Conservation (phyloP, 2,888 invertebrate genomes). For the Stenodera caucasica region DNA sequence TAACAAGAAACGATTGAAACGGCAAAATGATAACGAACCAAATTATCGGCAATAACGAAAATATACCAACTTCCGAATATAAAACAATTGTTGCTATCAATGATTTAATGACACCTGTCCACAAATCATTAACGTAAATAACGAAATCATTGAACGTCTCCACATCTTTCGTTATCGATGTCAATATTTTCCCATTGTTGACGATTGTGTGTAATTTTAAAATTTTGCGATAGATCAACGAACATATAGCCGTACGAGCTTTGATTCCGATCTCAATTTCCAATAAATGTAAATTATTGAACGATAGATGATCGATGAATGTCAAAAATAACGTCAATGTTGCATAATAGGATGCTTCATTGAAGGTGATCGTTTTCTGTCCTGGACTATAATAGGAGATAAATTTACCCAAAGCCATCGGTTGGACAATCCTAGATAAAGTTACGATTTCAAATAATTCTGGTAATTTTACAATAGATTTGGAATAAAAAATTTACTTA, state of each 20-base stretch:
- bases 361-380: slow-evolving; percentile 30
- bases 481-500: slow-evolving; percentile 16
- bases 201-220: neutral
- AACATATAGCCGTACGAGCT: neutral
- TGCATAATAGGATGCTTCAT: neutral
- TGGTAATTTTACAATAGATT: too few species aligned
- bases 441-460: slow-evolving; percentile 57
- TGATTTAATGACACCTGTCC: slow-evolving; percentile 70
- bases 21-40: slow-evolving; percentile 85
- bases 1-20: slow-evolving; percentile 59
- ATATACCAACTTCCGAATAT: slow-evolving; percentile 89
- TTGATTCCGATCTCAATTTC: neutral
- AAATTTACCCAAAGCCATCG: slow-evolving; percentile 11
- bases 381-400: neutral
- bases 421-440: slow-evolving; percentile 58
- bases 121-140: slow-evolving; percentile 55
- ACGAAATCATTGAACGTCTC: slow-evolving; percentile 33
- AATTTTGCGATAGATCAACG: neutral
- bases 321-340: neutral
- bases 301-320: neutral
- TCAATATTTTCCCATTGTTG: neutral
- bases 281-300: neutral
- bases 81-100: slow-evolving; percentile 75
- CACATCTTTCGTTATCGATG: slow-evolving; percentile 55
- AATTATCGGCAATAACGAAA: slow-evolving; percentile 82